phyloP scores from a whole-genome alignment of 2,797 vertebrate genomes.

The Sebastolobus alascanus region DNA sequence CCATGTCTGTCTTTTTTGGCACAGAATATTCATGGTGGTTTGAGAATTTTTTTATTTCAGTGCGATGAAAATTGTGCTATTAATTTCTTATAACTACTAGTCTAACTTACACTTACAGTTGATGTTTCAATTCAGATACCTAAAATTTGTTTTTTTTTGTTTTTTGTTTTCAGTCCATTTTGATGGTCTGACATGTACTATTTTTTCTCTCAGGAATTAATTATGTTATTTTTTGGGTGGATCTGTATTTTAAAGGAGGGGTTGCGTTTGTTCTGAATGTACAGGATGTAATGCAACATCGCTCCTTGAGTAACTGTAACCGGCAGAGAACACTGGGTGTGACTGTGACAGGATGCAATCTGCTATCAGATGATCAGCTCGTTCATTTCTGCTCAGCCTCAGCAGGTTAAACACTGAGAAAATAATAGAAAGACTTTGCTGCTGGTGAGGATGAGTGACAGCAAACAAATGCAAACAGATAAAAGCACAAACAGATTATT shows the following conservation, averaged over 20 bases:
- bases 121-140: neutral
- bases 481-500: neutral
- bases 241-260: slow-evolving; percentile 25
- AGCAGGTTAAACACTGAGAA: slow-evolving; percentile 13
- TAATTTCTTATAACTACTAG: neutral
- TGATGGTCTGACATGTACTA: neutral
- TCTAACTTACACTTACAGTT: neutral
- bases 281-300: slow-evolving; percentile 65
- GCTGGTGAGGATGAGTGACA: slow-evolving; percentile 15
- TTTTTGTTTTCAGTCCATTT: neutral
- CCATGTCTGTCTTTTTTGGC: neutral
- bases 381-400: slow-evolving; percentile 16
- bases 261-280: slow-evolving; percentile 26
- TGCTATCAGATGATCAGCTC: neutral
- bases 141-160: neutral
- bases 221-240: slow-evolving; percentile 17
- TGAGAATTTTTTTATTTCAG: neutral
- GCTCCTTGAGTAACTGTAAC: slow-evolving; percentile 57
- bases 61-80: neutral
- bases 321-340: slow-evolving; percentile 24
- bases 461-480: neutral
- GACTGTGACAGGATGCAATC: slow-evolving; percentile 9
- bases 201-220: neutral
- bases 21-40: neutral
- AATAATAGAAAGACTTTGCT: neutral